phyloP scores from a whole-genome alignment of 2,113 vertebrate genomes.

The Forbesichthys papilliferus region DNA sequence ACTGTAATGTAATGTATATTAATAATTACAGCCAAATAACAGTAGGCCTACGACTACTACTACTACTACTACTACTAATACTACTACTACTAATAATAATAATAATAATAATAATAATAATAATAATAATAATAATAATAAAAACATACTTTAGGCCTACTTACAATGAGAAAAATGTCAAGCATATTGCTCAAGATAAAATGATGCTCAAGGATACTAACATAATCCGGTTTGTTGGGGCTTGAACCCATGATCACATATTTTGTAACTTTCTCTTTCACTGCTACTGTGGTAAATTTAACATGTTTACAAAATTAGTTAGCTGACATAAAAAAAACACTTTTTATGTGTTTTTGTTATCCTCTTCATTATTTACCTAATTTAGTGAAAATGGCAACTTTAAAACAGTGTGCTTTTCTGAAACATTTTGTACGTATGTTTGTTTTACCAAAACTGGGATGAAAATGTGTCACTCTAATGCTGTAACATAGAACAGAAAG shows the following conservation, averaged over 20 bases:
- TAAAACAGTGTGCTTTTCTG: neutral
- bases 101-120: neutral
- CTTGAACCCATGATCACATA: conserved; percentile 29
- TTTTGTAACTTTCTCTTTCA: conserved; percentile 29
- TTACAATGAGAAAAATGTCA: no score
- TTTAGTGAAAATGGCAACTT: neutral
- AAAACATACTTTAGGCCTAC: no score
- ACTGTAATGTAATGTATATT: neutral
- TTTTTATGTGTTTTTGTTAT: neutral
- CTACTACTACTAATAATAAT: neutral
- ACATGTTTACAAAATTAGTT: conserved; percentile 32
- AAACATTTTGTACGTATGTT: neutral
- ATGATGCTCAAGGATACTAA: no score
- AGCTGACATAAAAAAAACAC: neutral
- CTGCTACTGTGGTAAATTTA: conserved; percentile 37
- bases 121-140: neutral
- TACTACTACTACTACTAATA: neutral
- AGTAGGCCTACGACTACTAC: conserved; percentile 5
- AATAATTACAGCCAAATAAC: conserved; percentile 10
- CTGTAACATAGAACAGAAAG: neutral
- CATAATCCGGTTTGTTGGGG: neutral
- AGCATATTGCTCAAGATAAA: no score
- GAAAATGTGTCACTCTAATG: neutral
- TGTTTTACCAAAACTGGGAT: neutral
- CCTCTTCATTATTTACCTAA: neutral